Base-by-base conservation (phyloP, 2,888 invertebrate genomes). In the Gastrophysa polygoni region DNA sequence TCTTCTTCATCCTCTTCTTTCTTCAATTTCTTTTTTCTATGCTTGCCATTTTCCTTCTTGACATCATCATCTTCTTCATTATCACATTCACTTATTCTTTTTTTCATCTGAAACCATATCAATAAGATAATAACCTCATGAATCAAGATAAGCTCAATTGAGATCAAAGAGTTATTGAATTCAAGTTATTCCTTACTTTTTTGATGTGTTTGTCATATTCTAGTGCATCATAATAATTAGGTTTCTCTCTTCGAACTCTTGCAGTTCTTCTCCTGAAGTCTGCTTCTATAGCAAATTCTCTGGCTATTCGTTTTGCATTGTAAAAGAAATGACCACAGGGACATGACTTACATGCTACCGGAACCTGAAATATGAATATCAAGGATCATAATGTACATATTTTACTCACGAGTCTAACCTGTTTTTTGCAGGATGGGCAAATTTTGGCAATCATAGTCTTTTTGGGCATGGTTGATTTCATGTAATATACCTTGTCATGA, bases 321-420 rank as follows among this genome's bases (percentile, higher is more conserved):
- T 91, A 91, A 82, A 93, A 93, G 3, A 89, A 88, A 80, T 93
- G 90, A 0, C 93, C 92, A 76, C 93, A 93, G 47, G 89, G 90
- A 78, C 93, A 94, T 0, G 91, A 87, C 79, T 93, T 93, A 24
- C 92, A 91, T 0, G 93, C 93, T 20, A 93, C 93, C 1, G 93
- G 92, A 63, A 92, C 91, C 92, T 92, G 63, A 49, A 61, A 64
- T 38, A n/a, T 38, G n/a, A 3, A 38, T 14, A 14, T 2, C 11
- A 3, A 38, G 14, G 3, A n/a, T 4, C 14, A 4, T 3, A n/a
- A n/a, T 38, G 14, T 38, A 38, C n/a, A n/a, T 10, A 38, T 2
- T 4, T 38, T 38, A n/a, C 14, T 38, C 14, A n/a, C n/a, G n/a
- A 57, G 16, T 11, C 29, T 54, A 65, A 77, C 77, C 71, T 78